phyloP scores from a whole-genome alignment of 2,113 vertebrate genomes.

The Pionites leucogaster region DNA sequence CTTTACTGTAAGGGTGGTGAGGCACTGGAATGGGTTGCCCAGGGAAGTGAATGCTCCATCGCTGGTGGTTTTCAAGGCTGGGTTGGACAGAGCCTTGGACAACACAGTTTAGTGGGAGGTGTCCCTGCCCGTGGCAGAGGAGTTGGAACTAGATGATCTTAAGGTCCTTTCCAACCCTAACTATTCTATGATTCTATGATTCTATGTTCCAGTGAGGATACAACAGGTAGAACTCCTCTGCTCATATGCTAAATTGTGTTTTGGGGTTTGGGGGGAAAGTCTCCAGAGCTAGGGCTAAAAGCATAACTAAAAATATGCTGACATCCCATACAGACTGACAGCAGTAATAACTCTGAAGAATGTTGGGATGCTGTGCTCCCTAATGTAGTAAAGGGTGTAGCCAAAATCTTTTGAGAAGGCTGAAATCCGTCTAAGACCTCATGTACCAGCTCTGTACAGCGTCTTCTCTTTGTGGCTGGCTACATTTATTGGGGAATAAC shows the following conservation, averaged over 20 bases:
- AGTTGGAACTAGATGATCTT: too few relatives aligned
- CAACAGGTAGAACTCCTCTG: background rate
- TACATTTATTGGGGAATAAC: background rate
- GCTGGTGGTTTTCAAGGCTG: too few relatives aligned
- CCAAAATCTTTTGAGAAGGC: background rate
- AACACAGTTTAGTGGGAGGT: too few relatives aligned
- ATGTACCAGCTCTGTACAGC: background rate
- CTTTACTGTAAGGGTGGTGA: too few relatives aligned
- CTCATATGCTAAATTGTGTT: background rate
- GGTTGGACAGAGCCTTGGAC: too few relatives aligned
- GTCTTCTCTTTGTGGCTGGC: background rate
- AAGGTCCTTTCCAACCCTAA: too few relatives aligned
- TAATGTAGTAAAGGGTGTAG: background rate
- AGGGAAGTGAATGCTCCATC: too few relatives aligned
- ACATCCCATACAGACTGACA: accelerated
- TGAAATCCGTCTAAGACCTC: background rate
- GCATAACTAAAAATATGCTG: background rate
- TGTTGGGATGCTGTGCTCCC: background rate
- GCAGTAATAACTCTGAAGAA: background rate
- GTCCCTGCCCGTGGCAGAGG: too few relatives aligned
- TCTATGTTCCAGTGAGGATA: background rate
- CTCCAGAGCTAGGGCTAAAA: background rate
- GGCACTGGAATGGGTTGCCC: too few relatives aligned
- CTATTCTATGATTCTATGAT: too few relatives aligned
- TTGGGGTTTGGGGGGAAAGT: background rate